A percentile compares a stretch with the other conserved stretches of the same genome.
phyloP scores from a whole-genome alignment of 2,888 invertebrate species.

The Lasioglossum pauxillum region DNA sequence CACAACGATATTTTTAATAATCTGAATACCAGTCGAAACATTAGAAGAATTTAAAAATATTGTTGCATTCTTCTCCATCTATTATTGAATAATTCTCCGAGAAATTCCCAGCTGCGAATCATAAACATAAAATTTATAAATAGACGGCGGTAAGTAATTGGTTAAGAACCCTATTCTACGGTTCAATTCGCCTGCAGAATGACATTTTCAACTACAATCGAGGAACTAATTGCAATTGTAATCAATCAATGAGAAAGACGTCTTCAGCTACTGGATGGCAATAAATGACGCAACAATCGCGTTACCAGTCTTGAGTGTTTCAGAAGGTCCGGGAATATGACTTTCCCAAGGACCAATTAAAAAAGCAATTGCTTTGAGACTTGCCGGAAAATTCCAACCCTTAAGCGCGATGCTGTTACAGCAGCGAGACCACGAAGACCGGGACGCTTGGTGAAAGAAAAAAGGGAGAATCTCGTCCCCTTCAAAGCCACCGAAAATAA shows the following conservation, averaged over 20 bases:
- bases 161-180: not conserved
- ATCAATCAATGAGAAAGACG: not conserved
- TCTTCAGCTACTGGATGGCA: not conserved
- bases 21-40: not conserved
- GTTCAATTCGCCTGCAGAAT: no score
- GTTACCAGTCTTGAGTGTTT: not conserved
- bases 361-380: not conserved
- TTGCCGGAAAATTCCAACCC: not conserved
- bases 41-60: not conserved
- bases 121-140: not conserved
- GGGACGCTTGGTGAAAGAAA: not conserved
- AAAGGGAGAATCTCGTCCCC: not conserved
- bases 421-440: not conserved
- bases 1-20: not conserved
- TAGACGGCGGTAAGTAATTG: not conserved
- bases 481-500: slow-evolving; percentile 7
- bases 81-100: not conserved
- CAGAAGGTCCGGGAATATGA: not conserved
- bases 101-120: not conserved
- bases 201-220: not conserved
- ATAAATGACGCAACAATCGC: not conserved
- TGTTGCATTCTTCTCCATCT: not conserved
- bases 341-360: not conserved
- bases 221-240: not conserved
- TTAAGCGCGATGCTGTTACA: not conserved